phyloP scores from a whole-genome alignment of 2,888 invertebrate genomes.

The Priocnemis perturbator region DNA sequence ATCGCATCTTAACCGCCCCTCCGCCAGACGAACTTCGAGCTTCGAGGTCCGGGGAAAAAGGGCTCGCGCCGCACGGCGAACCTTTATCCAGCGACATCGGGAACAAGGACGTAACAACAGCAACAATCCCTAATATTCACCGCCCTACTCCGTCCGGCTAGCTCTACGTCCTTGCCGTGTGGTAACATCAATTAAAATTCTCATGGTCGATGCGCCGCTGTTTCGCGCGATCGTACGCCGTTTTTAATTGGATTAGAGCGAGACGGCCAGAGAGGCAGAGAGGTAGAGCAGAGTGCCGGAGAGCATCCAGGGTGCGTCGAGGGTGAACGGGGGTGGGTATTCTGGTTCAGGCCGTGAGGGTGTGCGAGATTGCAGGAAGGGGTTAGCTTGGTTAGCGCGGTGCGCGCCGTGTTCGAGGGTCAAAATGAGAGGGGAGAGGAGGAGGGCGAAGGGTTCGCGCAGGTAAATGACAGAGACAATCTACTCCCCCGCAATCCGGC shows the following conservation, averaged over 20 bases:
- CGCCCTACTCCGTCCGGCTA: constrained; percentile 5
- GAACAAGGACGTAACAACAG: no score
- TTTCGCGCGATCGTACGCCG: constrained; percentile 69
- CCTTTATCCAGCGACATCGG: no score
- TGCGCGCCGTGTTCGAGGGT: constrained; percentile 13
- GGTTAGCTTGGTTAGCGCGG: constrained; percentile 46
- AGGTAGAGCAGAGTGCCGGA: no score
- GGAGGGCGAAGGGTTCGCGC: constrained; percentile 21
- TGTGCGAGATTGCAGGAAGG: constrained; percentile 59
- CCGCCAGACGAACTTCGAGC: no score
- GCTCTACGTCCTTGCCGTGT: constrained; percentile 52
- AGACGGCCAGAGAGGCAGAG: constrained; percentile 55
- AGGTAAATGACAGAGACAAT: constrained; percentile 57
- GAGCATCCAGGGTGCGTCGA: constrained; percentile 1
- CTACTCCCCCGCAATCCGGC: constrained; percentile 20
- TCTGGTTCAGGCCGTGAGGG: constrained; percentile 24
- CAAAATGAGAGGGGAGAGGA: constrained; percentile 13
- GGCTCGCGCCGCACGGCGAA: no score
- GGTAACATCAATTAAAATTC: constrained; percentile 74
- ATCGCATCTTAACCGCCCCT: no score
- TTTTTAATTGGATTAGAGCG: constrained; percentile 73
- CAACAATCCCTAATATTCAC: background rate
- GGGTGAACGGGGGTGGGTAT: constrained; percentile 13
- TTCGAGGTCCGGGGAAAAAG: no score
- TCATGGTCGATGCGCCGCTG: constrained; percentile 68